A percentile compares a stretch with the other conserved stretches of the same genome.
Conservation (phyloP, 2,113 vertebrate species). For the Cyanistes caeruleus region DNA sequence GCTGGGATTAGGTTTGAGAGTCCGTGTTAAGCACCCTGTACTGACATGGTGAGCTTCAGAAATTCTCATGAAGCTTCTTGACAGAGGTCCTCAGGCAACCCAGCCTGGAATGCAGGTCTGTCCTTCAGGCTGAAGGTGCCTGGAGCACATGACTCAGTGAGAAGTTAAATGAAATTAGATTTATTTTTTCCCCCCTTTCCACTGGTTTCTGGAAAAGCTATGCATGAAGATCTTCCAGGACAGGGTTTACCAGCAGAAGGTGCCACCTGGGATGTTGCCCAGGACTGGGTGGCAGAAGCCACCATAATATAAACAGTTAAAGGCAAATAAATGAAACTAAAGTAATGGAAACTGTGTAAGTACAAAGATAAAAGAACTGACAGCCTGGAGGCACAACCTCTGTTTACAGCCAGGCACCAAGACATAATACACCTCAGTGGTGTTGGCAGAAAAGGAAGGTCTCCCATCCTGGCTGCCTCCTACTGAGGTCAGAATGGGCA, state of each 20-base stretch:
- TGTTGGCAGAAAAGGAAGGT: background rate
- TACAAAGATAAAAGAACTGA: background rate
- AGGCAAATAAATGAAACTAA: background rate
- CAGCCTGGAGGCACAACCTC: background rate
- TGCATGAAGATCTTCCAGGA: background rate
- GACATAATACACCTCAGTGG: background rate
- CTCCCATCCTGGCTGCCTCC: background rate
- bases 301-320: background rate
- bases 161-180: background rate
- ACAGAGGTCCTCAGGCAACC: background rate
- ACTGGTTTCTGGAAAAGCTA: background rate
- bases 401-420: background rate
- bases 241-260: background rate
- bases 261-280: background rate
- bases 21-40: background rate
- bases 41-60: background rate
- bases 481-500: background rate
- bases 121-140: background rate
- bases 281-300: background rate
- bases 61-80: background rate
- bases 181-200: too few relatives aligned
- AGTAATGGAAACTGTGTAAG: background rate
- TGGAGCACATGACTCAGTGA: rapidly evolving
- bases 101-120: background rate
- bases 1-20: background rate